These are phyloP conservation scores for Sternarchorhynchus goeldii DNA, from an alignment of 2,797 vertebrate species.

Conservation along the genomic window DNA sequence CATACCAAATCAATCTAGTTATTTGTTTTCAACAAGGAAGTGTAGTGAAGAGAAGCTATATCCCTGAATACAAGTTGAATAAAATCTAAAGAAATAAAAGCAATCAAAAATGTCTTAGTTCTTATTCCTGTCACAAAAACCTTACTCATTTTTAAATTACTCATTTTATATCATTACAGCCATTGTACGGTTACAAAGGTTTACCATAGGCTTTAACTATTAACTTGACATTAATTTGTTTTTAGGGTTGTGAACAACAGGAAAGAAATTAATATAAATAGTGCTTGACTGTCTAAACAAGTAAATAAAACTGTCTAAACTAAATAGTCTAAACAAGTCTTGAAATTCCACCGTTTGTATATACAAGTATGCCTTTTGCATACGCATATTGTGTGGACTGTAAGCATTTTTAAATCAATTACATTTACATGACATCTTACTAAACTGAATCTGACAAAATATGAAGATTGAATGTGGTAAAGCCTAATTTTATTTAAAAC, in stretches of 20 bases:
- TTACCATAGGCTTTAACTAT: neutral
- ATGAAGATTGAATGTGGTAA: neutral
- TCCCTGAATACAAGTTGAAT: conserved; percentile 10
- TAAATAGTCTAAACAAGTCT: neutral
- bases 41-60: neutral
- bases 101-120: conserved; percentile 11
- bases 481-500: neutral
- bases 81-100: neutral
- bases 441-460: neutral
- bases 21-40: neutral
- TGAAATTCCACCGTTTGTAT: neutral
- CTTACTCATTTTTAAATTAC: no score
- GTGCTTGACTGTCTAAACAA: no score
- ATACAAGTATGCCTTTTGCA: neutral
- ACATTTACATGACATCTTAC: conserved; percentile 14
- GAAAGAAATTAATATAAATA: neutral
- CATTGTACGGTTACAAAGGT: conserved; percentile 24
- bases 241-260: neutral
- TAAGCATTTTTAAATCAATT: neutral
- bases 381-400: no score
- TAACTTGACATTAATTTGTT: conserved; percentile 3
- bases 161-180: neutral
- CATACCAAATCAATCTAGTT: conserved; percentile 8
- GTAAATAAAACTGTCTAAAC: no score
- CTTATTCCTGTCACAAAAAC: no score